Conservation (phyloP, 2,888 invertebrate species). For the Papilio protenor region DNA sequence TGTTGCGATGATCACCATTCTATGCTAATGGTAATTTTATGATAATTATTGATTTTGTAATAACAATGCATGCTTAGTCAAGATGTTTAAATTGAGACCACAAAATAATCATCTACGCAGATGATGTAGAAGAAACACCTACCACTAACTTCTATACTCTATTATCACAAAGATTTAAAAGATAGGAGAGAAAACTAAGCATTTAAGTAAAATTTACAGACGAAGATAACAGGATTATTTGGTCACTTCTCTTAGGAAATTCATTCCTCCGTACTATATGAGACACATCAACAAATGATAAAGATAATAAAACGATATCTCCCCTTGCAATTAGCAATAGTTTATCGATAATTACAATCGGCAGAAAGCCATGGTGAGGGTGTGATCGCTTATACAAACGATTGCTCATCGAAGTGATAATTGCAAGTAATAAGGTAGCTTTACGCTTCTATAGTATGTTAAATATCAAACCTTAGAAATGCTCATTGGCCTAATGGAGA, state of each 20-base stretch:
- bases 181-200: neutral
- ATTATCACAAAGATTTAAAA: neutral
- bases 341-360: constrained; percentile 79
- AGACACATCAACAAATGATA: constrained; percentile 32
- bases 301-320: constrained; percentile 40
- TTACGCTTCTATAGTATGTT: neutral
- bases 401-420: constrained; percentile 32
- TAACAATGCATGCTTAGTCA: constrained; percentile 28
- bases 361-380: constrained; percentile 44
- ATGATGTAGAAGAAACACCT: too few species aligned
- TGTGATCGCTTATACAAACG: constrained; percentile 6
- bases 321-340: constrained; percentile 32
- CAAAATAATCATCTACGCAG: neutral
- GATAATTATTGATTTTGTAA: constrained; percentile 49
- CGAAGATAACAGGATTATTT: neutral
- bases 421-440: constrained; percentile 21
- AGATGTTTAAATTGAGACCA: neutral
- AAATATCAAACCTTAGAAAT: constrained; percentile 10
- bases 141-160: neutral
- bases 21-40: constrained; percentile 52
- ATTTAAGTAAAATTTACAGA: neutral
- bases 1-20: constrained; percentile 40
- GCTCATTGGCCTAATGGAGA: constrained; percentile 4
- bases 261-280: neutral
- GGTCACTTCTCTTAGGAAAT: neutral